phyloP scores from a whole-genome alignment of 2,113 vertebrate genomes.

The Calyptomena viridis region DNA sequence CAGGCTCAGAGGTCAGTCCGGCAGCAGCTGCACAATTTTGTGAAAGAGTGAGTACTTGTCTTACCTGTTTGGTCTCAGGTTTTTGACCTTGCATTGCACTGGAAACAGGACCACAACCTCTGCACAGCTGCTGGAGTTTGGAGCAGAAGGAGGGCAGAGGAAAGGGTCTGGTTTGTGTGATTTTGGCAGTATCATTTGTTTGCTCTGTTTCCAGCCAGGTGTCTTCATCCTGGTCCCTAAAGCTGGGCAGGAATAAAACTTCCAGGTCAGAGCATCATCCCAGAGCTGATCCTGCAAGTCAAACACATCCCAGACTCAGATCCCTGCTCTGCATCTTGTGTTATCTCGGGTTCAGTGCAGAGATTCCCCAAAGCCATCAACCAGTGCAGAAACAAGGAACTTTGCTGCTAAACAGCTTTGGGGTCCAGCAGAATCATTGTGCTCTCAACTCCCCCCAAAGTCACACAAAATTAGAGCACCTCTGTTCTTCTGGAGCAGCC shows the following conservation, averaged over 20 bases:
- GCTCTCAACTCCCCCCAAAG: not conserved
- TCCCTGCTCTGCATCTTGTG: not conserved
- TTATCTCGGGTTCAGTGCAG: not conserved
- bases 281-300: not conserved
- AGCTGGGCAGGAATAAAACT: not conserved
- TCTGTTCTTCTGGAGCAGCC: not conserved
- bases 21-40: constrained; percentile 94
- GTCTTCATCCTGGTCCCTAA: not conserved
- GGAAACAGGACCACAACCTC: not conserved
- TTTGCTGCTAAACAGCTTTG: not conserved
- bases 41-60: constrained; percentile 90
- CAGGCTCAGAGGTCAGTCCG: constrained; percentile 95
- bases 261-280: not conserved
- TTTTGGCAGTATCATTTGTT: not conserved
- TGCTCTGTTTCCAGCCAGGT: not conserved
- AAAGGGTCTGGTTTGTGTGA: not conserved
- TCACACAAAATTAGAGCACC: not conserved
- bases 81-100: not conserved
- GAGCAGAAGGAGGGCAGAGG: not conserved
- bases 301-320: not conserved
- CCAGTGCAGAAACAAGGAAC: not conserved
- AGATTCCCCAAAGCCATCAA: not conserved
- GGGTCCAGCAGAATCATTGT: not conserved
- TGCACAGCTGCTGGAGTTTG: not conserved
- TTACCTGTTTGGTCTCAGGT: not conserved